Evolutionary conservation across 2,888 invertebrate genomes (phyloP), one percentile per base, ranked within the genome.

Genomic region (Tetanocera ferruginea): DNA sequence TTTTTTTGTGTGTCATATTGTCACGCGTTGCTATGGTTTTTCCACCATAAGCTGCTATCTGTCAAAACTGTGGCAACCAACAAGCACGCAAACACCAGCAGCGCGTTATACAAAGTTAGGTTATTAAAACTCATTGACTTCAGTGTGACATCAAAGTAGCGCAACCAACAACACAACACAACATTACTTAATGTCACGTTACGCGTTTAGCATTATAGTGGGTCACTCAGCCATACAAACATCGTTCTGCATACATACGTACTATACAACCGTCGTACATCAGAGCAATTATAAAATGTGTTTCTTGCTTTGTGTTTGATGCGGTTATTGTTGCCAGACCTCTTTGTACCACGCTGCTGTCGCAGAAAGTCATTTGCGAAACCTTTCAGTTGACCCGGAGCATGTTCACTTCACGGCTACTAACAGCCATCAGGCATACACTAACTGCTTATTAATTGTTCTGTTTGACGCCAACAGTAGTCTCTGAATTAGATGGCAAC

Each of bases 191-290:
- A 19, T 34, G 57, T 37, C 31, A 57, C 72, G 43, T 72, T 72
- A 57, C 72, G 37, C 60, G 72, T 57, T 60, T 25, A 6, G 25
- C 8, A 37, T 60, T 71, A 31, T 55, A 55, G 28, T 67, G 67
- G n/a, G 5, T 31, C 23, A n/a, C 67, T 14, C 64, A 64, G 57
- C 9, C 31, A 34, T 14, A 67, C 23, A 23, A 19, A 23, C 55
- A 55, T 19, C n/a, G 3, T 43, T 37, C 5, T 6, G 8, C 8
- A 37, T 37, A 37, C 8, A 37, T 3, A 5, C 5, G 6, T 3
- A 8, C 37, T n/a, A 37, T 37, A 37, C 37, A 37, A n/a, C n/a
- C n/a, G n/a, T n/a, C n/a, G n/a, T 37, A 37, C 9, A 37, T 37
- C 60, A 14, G 28, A 8, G 60, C 28, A 60, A 60, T 60, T 60